These are phyloP conservation scores for Torymus aiolomorphi DNA, from an alignment of 2,888 invertebrate genomes.

Conservation along the genomic window DNA sequence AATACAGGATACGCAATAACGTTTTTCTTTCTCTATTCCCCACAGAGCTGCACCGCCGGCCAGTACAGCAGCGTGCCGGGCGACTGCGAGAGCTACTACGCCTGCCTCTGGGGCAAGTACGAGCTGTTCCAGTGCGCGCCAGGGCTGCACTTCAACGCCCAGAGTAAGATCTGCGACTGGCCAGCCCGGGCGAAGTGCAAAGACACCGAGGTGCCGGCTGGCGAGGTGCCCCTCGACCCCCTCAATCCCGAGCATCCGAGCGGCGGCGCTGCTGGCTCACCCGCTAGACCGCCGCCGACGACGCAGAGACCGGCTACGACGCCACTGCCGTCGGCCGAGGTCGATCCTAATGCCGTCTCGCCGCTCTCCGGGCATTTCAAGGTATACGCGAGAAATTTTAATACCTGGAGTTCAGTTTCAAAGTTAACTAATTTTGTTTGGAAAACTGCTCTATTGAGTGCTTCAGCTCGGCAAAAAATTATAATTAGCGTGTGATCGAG, in stretches of 20 bases:
- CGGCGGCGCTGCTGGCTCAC: background rate
- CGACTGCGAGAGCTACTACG: conserved; percentile 85
- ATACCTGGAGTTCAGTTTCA: no score
- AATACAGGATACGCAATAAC: no score
- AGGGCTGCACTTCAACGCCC: conserved; percentile 84
- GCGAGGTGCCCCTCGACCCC: conserved; percentile 11
- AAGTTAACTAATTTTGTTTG: no score
- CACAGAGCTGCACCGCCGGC: conserved; percentile 67
- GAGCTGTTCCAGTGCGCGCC: conserved; percentile 86
- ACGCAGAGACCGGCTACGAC: conserved; percentile 60
- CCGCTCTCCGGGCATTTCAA: conserved; percentile 83
- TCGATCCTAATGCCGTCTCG: conserved; percentile 75
- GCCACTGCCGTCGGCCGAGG: conserved; percentile 72
- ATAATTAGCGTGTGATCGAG: no score
- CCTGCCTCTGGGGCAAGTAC: conserved; percentile 88
- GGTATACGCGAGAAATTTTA: conserved; percentile 59
- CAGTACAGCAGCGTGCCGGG: conserved; percentile 75
- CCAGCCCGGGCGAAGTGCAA: conserved; percentile 81
- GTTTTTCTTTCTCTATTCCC: background rate
- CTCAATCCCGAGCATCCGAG: conserved; percentile 7
- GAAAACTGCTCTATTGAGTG: no score
- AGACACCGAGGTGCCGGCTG: conserved; percentile 35
- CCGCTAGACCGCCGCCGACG: background rate
- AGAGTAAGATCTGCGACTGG: conserved; percentile 86
- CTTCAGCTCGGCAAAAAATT: no score